These are phyloP conservation scores for Phrynocephalus guinanensis DNA, from an alignment of 2,797 vertebrate genomes.

Conservation along the genomic window DNA sequence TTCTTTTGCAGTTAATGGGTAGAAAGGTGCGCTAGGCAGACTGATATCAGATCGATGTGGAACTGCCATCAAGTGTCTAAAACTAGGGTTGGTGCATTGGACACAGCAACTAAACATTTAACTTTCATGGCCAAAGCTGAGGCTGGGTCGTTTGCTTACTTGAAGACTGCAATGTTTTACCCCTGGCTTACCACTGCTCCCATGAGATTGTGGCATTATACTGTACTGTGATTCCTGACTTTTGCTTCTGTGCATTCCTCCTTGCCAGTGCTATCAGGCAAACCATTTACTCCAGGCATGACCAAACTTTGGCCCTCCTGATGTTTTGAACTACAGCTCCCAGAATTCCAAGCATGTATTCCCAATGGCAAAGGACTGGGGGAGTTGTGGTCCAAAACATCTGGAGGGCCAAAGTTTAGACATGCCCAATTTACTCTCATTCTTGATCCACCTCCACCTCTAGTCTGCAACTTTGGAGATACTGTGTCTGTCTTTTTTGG, in stretches of 20 bases:
- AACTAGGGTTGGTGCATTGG: neutral
- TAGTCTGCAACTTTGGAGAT: neutral
- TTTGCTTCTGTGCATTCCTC: neutral
- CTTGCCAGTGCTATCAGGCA: neutral
- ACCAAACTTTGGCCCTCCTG: too few relatives aligned
- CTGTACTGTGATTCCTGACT: too few relatives aligned
- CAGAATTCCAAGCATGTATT: too few relatives aligned
- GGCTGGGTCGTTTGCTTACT: too few relatives aligned
- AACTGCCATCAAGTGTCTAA: neutral
- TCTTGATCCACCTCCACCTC: neutral
- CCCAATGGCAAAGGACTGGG: too few relatives aligned
- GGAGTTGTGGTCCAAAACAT: too few relatives aligned
- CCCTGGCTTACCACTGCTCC: neutral
- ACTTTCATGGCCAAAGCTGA: neutral
- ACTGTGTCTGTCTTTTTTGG: neutral
- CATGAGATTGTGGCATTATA: neutral
- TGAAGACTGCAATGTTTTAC: too few relatives aligned
- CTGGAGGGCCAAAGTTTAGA: too few relatives aligned
- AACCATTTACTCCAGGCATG: neutral
- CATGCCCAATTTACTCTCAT: neutral
- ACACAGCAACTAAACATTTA: neutral
- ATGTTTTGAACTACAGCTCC: too few relatives aligned
- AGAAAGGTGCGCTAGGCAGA: neutral
- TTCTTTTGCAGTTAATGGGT: neutral
- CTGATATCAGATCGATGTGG: neutral